These are phyloP conservation scores for Poecile montanus DNA, from an alignment of 2,797 vertebrate species.

Conservation along the genomic window DNA sequence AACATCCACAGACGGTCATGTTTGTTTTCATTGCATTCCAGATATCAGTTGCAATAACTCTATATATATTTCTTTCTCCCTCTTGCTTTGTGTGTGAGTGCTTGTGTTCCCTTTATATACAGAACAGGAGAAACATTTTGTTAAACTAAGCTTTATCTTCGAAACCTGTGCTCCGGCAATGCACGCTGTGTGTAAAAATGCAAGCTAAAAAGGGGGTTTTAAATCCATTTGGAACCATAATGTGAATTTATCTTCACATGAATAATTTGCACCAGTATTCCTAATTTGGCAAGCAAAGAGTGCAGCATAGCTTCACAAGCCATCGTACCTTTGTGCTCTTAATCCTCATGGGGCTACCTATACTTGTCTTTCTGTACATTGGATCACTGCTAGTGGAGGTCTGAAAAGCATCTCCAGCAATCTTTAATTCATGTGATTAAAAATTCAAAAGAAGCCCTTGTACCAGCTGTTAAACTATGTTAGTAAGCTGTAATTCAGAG, in stretches of 20 bases:
- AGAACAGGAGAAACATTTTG: background rate
- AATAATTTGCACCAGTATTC: slow-evolving; percentile 37
- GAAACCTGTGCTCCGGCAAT: background rate
- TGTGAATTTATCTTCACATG: slow-evolving; percentile 25
- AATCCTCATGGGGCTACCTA: slow-evolving; percentile 65
- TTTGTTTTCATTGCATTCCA: slow-evolving; percentile 53
- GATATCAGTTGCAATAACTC: slow-evolving; percentile 25
- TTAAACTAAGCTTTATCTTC: slow-evolving; percentile 15
- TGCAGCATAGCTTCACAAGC: background rate
- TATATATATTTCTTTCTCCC: background rate
- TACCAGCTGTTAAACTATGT: slow-evolving; percentile 89
- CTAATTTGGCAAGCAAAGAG: slow-evolving; percentile 42
- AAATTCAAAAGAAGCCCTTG: slow-evolving; percentile 90
- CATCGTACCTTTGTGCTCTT: slow-evolving; percentile 59
- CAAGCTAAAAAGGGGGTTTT: background rate
- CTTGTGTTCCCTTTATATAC: background rate
- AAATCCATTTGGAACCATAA: slow-evolving; percentile 25
- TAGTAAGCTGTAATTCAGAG: slow-evolving; percentile 88
- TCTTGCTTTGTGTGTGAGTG: background rate
- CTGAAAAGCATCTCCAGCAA: slow-evolving; percentile 81
- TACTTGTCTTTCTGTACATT: slow-evolving; percentile 74
- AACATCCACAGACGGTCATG: slow-evolving; percentile 6
- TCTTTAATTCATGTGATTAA: slow-evolving; percentile 94
- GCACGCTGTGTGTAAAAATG: background rate
- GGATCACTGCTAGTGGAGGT: slow-evolving; percentile 73